Percentiles rank a stretch among this genome's conserved stretches.
Evolutionary conservation across 92 coral and sea anemone genomes (phyloP).

Genomic region (Porites lobata): DNA sequence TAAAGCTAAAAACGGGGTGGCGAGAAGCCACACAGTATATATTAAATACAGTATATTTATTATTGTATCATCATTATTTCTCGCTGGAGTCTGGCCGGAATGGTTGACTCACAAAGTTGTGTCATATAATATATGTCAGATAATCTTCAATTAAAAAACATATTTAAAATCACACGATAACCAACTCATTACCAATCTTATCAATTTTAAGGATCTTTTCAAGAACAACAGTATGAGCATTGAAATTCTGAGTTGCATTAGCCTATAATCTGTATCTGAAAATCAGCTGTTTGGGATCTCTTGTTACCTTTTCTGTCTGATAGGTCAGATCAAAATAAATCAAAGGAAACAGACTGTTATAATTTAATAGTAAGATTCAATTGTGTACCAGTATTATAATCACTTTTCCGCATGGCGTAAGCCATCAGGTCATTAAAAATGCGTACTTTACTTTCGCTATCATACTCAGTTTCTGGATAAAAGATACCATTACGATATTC

Average conservation of each 20-base stretch:
- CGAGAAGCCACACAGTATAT: too few relatives aligned
- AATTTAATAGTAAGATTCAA: too few relatives aligned
- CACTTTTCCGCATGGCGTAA: background rate
- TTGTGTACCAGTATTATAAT: background rate
- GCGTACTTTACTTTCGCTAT: background rate
- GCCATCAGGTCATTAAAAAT: background rate
- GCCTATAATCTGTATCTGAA: background rate
- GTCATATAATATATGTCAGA: background rate
- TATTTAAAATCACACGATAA: background rate
- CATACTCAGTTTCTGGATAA: conserved; percentile 8
- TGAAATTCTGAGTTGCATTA: background rate
- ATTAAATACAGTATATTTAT: too few relatives aligned
- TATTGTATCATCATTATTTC: too few relatives aligned
- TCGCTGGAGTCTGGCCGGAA: too few relatives aligned
- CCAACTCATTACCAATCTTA: background rate
- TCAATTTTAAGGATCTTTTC: background rate
- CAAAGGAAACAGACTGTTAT: background rate
- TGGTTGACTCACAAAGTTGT: background rate
- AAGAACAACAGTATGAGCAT: background rate
- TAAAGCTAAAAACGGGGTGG: too few relatives aligned
- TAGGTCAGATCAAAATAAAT: background rate
- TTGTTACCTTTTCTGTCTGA: background rate
- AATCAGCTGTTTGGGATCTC: conserved; percentile 4
- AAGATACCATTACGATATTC: background rate
- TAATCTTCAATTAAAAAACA: background rate